A percentile compares a stretch with the other conserved stretches of the same genome.
Evolutionary conservation across 2,888 invertebrate species (phyloP).

Genomic region (Sipunculus nudus): DNA sequence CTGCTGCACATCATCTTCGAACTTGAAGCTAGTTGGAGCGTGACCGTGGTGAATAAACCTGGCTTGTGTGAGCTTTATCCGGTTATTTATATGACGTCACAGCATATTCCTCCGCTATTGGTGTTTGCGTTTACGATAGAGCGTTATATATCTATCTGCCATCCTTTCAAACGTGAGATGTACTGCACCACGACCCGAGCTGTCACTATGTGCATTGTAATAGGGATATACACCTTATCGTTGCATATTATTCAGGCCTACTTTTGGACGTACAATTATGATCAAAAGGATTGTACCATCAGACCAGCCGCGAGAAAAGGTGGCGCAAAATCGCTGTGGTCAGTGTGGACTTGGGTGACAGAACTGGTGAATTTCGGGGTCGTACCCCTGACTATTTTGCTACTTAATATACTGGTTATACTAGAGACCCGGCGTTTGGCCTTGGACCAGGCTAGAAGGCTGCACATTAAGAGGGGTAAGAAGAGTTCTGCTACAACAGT

Average conservation of each 20-base stretch:
- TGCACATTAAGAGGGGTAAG: slow-evolving; percentile 17
- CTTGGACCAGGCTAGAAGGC: slow-evolving; percentile 30
- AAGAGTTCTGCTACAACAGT: slow-evolving; percentile 58
- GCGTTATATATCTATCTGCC: slow-evolving; percentile 64
- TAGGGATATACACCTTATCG: slow-evolving; percentile 48
- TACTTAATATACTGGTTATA: slow-evolving; percentile 64
- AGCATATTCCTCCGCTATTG: slow-evolving; percentile 61
- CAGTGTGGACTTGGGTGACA: slow-evolving; percentile 60
- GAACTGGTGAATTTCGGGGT: slow-evolving; percentile 61
- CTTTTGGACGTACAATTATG: slow-evolving; percentile 52
- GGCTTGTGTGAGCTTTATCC: slow-evolving; percentile 61
- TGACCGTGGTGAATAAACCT: slow-evolving; percentile 46
- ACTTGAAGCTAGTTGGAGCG: slow-evolving; percentile 54
- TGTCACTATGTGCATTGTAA: slow-evolving; percentile 49
- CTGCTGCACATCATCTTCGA: slow-evolving; percentile 57
- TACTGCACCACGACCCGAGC: slow-evolving; percentile 58
- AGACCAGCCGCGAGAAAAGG: slow-evolving; percentile 43
- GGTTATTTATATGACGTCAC: slow-evolving; percentile 56
- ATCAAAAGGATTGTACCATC: slow-evolving; percentile 40
- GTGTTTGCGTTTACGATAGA: slow-evolving; percentile 65
- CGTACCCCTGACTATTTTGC: slow-evolving; percentile 60
- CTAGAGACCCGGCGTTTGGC: slow-evolving; percentile 49
- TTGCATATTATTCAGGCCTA: slow-evolving; percentile 60
- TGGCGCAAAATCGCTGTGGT: slow-evolving; percentile 50
- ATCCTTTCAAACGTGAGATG: slow-evolving; percentile 61